Percentiles rank a stretch among this genome's conserved stretches.
These are phyloP conservation scores for Gephyroberyx darwinii DNA, from an alignment of 2,797 vertebrate species.

Conservation along the genomic window DNA sequence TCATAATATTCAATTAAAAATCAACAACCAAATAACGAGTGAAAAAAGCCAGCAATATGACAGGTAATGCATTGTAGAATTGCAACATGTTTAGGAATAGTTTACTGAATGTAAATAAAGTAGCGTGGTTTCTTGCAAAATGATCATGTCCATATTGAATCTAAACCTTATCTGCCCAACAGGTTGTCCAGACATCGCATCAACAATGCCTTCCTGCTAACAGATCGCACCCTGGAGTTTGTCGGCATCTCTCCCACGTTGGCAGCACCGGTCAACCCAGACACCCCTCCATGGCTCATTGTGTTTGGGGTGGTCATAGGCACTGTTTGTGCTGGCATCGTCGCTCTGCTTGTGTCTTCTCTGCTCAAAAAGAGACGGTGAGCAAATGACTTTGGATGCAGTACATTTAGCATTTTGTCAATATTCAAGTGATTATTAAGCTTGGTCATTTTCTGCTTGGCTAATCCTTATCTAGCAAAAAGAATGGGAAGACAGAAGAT, in stretches of 20 bases:
- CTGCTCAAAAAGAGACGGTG: constrained; percentile 66
- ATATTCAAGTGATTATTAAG: background rate
- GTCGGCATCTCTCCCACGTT: constrained; percentile 86
- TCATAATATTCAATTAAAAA: too few relatives aligned
- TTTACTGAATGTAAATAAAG: background rate
- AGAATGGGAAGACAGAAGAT: constrained; percentile 18
- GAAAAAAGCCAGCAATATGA: background rate
- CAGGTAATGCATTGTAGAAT: background rate
- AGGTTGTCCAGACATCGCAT: constrained; percentile 87
- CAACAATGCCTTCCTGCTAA: constrained; percentile 87
- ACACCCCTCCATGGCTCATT: constrained; percentile 88
- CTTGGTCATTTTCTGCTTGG: background rate
- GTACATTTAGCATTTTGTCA: background rate
- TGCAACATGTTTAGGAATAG: background rate
- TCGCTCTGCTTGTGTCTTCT: constrained; percentile 63
- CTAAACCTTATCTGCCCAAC: background rate
- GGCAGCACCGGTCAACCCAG: constrained; percentile 63
- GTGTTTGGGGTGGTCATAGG: constrained; percentile 87
- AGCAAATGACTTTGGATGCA: constrained; percentile 4
- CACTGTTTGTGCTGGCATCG: constrained; percentile 58
- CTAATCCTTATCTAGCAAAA: constrained; percentile 42
- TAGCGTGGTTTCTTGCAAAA: background rate
- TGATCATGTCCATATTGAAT: background rate
- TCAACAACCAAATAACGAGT: background rate
- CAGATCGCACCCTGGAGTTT: constrained; percentile 89